Conservation (phyloP, 2,113 vertebrate genomes). For the Bambusicola thoracicus region DNA sequence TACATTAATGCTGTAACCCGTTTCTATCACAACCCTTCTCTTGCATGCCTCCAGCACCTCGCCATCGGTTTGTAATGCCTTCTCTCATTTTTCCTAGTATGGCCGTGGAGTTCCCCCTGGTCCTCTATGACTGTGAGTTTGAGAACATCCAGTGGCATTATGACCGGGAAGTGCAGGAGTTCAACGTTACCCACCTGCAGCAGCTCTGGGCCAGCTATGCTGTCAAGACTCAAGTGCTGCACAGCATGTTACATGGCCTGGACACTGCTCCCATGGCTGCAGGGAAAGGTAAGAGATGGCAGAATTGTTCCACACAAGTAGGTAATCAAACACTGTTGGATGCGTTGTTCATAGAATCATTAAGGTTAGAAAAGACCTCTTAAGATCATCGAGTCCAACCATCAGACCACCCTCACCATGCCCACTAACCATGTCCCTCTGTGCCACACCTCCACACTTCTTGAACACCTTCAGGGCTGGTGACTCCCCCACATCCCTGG, state of each 20-base stretch:
- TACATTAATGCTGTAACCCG: accelerated
- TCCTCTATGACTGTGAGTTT: constrained; percentile 90
- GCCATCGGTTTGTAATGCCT: background rate
- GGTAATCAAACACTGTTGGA: background rate
- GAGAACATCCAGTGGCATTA: constrained; percentile 86
- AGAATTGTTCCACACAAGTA: background rate
- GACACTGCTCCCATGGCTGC: constrained; percentile 47
- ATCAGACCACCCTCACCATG: too few species aligned
- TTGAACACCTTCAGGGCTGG: too few species aligned
- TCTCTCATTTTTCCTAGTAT: constrained; percentile 80
- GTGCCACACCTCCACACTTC: too few species aligned
- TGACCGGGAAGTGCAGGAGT: constrained; percentile 78
- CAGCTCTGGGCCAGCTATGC: constrained; percentile 90
- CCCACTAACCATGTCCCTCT: too few species aligned
- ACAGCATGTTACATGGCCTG: constrained; percentile 85
- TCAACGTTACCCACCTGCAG: constrained; percentile 83
- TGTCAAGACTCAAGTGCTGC: constrained; percentile 84
- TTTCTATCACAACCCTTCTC: background rate
- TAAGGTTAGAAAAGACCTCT: too few species aligned
- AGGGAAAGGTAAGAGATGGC: constrained; percentile 40
- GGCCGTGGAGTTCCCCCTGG: constrained; percentile 93
- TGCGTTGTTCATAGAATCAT: too few species aligned
- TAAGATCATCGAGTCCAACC: too few species aligned
- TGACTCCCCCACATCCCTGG: too few species aligned
- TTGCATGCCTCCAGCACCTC: background rate